These are phyloP conservation scores for Tarsius wallacei DNA, from an alignment of 2,797 vertebrate species.

Conservation along the genomic window DNA sequence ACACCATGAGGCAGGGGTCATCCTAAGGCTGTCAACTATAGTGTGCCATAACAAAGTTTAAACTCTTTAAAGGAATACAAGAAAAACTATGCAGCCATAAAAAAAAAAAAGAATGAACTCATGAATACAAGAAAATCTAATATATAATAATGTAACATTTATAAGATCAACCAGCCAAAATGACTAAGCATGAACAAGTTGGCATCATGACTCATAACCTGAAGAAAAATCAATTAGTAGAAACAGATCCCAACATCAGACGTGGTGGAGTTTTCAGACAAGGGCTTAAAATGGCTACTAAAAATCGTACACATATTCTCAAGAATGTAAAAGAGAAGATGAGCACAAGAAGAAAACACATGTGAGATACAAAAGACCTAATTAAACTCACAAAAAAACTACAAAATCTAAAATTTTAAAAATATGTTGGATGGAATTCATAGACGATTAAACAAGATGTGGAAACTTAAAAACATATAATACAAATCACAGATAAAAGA, in stretches of 20 bases:
- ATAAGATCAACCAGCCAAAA: neutral
- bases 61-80: neutral
- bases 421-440: neutral
- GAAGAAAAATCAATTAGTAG: neutral
- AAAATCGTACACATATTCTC: neutral
- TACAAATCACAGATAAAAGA: neutral
- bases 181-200: neutral
- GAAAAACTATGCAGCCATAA: too few relatives aligned
- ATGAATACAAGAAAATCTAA: neutral
- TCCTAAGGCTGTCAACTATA: neutral
- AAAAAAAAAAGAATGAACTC: too few relatives aligned
- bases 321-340: neutral
- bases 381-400: neutral
- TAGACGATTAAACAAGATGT: constrained; percentile 24
- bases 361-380: neutral
- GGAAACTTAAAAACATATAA: neutral
- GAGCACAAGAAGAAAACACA: neutral
- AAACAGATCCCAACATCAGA: neutral
- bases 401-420: neutral
- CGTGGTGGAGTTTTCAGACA: neutral
- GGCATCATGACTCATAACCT: neutral
- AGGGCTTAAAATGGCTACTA: neutral
- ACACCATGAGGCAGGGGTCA: neutral
- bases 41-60: neutral
- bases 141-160: neutral